phyloP scores from a whole-genome alignment of 2,797 vertebrate genomes.

The Danio albolineatus region DNA sequence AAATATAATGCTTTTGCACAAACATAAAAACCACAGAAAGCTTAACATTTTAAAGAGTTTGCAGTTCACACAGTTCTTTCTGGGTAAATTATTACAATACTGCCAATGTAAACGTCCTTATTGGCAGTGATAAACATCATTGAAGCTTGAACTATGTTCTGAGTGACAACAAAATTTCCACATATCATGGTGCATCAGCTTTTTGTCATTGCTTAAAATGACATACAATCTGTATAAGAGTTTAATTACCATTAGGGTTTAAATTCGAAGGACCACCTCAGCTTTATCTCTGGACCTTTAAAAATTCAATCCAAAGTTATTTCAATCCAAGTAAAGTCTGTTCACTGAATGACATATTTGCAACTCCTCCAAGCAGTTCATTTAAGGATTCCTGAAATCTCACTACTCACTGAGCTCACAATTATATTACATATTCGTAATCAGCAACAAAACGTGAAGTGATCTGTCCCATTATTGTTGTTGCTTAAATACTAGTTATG shows the following conservation, averaged over 20 bases:
- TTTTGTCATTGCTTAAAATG: not conserved
- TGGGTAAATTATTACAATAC: not conserved
- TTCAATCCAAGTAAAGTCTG: not conserved
- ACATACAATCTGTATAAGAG: not conserved
- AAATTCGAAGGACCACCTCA: not conserved
- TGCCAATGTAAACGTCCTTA: not conserved
- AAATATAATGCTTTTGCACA: too few relatives aligned
- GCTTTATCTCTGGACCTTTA: not conserved
- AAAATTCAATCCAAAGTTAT: not conserved
- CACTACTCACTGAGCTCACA: too few relatives aligned
- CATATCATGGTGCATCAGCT: not conserved
- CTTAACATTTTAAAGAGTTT: not conserved
- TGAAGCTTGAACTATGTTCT: constrained; percentile 4
- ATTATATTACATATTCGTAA: too few relatives aligned
- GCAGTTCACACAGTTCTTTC: not conserved
- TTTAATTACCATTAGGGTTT: not conserved
- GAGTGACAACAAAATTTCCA: not conserved
- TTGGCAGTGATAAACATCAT: not conserved
- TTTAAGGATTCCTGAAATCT: too few relatives aligned
- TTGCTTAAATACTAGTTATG: too few relatives aligned
- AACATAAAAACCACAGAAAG: not conserved
- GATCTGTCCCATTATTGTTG: too few relatives aligned
- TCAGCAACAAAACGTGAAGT: too few relatives aligned
- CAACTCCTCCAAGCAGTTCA: too few relatives aligned
- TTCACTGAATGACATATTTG: not conserved